Evolutionary conservation across 2,797 vertebrate genomes (phyloP).

Genomic region (Pangasius mekongensis): DNA sequence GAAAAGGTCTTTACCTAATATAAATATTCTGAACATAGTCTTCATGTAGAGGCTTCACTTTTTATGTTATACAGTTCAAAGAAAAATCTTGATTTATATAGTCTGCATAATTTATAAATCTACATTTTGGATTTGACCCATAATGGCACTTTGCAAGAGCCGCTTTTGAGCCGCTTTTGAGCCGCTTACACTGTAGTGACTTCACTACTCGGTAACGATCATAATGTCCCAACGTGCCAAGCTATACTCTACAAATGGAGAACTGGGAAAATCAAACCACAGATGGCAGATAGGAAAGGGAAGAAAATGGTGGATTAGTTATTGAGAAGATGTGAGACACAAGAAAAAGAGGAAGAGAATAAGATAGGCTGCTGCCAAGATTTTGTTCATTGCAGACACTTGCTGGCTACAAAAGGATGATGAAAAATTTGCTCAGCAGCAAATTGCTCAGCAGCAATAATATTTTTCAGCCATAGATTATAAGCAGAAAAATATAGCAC

Average conservation of each 20-base stretch:
- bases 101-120: background rate
- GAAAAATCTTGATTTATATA: background rate
- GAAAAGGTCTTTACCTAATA: background rate
- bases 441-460: slow-evolving; percentile 33
- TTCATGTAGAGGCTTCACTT: background rate
- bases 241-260: slow-evolving; percentile 62
- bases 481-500: slow-evolving; percentile 55
- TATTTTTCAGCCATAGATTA: slow-evolving; percentile 47
- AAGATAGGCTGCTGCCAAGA: slow-evolving; percentile 66
- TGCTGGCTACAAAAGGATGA: slow-evolving; percentile 67
- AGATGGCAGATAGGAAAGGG: slow-evolving; percentile 65
- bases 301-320: slow-evolving; percentile 65
- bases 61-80: background rate
- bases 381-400: slow-evolving; percentile 84
- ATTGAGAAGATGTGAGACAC: slow-evolving; percentile 66
- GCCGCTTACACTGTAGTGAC: slow-evolving; percentile 32
- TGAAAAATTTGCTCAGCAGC: slow-evolving; percentile 43
- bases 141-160: background rate
- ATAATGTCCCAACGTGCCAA: slow-evolving; percentile 58
- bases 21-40: background rate
- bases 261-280: slow-evolving; percentile 65
- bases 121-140: background rate
- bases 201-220: slow-evolving; percentile 38
- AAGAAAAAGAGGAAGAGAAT: slow-evolving; percentile 60
- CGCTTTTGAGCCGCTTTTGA: slow-evolving; percentile 20